Evolutionary conservation across 2,113 vertebrate genomes (phyloP).

Genomic region (Geococcyx californianus): DNA sequence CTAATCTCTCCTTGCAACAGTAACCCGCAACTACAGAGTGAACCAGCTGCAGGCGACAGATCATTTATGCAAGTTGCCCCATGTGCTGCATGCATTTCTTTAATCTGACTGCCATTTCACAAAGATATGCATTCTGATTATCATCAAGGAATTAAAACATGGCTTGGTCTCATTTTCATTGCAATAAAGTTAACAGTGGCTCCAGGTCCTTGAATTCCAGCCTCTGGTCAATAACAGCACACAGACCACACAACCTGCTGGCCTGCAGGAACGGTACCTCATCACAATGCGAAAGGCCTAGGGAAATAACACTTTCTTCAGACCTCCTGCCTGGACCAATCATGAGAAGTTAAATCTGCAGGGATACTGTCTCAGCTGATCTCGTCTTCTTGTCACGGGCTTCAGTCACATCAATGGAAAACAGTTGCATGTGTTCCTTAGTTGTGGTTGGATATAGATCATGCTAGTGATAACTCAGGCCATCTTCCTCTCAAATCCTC

Average conservation of each 20-base stretch:
- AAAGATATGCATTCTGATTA: background rate
- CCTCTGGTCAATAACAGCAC: background rate
- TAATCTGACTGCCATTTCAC: background rate
- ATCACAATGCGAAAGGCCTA: background rate
- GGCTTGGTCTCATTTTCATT: background rate
- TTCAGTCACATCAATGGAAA: background rate
- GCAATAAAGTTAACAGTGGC: background rate
- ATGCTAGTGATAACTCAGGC: background rate
- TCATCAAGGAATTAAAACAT: background rate
- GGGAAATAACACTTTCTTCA: background rate
- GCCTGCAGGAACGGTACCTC: background rate
- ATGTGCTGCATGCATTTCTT: background rate
- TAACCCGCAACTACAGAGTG: background rate
- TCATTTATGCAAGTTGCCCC: background rate
- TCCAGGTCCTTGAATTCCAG: background rate
- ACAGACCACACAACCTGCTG: background rate
- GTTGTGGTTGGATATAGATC: background rate
- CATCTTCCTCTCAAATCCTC: background rate
- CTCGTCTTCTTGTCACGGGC: fast-evolving
- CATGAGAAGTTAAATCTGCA: background rate
- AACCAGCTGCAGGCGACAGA: background rate
- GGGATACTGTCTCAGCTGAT: background rate
- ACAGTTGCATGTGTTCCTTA: background rate
- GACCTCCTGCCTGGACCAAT: background rate
- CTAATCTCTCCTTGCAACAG: background rate